Evolutionary conservation across 2,888 invertebrate genomes (phyloP).

Genomic region (Endotricha flammealis): DNA sequence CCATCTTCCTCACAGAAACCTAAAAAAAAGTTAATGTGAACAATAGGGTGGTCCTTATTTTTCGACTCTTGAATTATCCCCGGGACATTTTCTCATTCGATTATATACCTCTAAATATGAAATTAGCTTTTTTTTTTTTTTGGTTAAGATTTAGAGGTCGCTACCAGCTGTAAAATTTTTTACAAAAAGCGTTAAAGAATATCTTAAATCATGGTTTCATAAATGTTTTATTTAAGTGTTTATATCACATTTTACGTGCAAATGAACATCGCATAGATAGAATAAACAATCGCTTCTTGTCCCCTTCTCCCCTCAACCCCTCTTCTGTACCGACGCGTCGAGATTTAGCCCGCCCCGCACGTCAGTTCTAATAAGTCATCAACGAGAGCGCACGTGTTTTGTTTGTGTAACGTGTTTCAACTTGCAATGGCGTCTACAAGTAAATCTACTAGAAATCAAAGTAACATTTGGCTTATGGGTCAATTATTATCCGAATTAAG

Average conservation of each 20-base stretch:
- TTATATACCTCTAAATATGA: constrained; percentile 8
- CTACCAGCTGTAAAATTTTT: constrained; percentile 5
- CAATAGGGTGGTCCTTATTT: constrained; percentile 12
- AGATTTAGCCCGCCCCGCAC: neutral
- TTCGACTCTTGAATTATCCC: constrained; percentile 8
- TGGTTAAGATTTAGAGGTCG: constrained; percentile 3
- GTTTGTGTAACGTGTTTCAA: neutral
- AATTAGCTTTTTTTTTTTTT: constrained; percentile 2
- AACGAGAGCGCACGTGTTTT: constrained; percentile 1
- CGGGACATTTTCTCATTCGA: constrained; percentile 4
- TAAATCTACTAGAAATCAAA: constrained; percentile 4
- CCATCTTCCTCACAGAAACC: too few species aligned
- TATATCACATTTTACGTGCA: neutral
- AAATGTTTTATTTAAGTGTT: neutral
- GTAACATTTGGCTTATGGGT: constrained; percentile 1
- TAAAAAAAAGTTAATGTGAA: too few species aligned
- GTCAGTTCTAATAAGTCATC: neutral
- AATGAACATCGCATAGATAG: too few species aligned
- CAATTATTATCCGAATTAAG: neutral
- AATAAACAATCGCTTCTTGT: too few species aligned
- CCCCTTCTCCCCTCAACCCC: neutral
- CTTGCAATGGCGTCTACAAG: neutral
- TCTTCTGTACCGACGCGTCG: neutral
- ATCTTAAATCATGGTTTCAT: neutral
- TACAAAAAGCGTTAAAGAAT: neutral